A percentile compares a stretch with the other conserved stretches of the same genome.
Evolutionary conservation across 1,140 invertebrate genomes (phyloP).

Genomic region (Cyclargus thomasi): DNA sequence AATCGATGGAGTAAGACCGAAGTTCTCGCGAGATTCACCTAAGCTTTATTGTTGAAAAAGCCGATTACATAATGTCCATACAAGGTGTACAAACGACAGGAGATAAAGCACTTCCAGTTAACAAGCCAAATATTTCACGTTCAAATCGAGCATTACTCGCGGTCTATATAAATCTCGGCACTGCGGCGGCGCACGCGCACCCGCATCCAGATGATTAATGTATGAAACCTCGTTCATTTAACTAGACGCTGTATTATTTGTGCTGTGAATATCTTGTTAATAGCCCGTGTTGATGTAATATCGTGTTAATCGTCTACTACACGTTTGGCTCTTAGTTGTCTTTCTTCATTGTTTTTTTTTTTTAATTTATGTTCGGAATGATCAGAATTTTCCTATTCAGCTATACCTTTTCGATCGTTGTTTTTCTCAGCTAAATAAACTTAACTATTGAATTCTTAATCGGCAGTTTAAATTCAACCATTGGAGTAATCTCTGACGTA

Average conservation of each 20-base stretch:
- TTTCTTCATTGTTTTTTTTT: too few species aligned
- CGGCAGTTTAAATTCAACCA: background rate
- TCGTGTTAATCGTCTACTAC: slow-evolving; percentile 4
- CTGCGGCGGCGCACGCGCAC: slow-evolving; percentile 40
- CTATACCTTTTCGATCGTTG: too few species aligned
- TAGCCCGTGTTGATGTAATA: slow-evolving; percentile 5
- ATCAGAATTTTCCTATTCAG: too few species aligned
- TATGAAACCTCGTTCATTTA: slow-evolving; percentile 42
- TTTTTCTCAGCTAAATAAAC: background rate
- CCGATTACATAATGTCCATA: background rate
- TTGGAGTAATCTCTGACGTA: slow-evolving; percentile 3
- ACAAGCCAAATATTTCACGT: slow-evolving; percentile 25
- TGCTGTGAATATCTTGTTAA: slow-evolving; percentile 26
- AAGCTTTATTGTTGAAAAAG: background rate
- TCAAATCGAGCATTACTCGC: slow-evolving; percentile 26
- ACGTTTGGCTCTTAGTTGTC: background rate
- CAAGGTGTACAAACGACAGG: slow-evolving; percentile 6
- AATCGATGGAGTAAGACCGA: background rate
- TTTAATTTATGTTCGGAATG: too few species aligned
- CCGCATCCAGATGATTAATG: slow-evolving; percentile 52
- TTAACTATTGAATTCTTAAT: background rate
- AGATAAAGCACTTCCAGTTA: slow-evolving; percentile 22
- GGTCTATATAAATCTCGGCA: slow-evolving; percentile 27
- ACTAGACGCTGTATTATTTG: slow-evolving; percentile 51
- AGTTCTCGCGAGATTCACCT: background rate